Percentiles rank a stretch among this genome's conserved stretches.
Evolutionary conservation across 2,888 invertebrate species (phyloP).

Genomic region (Agrotis puta): DNA sequence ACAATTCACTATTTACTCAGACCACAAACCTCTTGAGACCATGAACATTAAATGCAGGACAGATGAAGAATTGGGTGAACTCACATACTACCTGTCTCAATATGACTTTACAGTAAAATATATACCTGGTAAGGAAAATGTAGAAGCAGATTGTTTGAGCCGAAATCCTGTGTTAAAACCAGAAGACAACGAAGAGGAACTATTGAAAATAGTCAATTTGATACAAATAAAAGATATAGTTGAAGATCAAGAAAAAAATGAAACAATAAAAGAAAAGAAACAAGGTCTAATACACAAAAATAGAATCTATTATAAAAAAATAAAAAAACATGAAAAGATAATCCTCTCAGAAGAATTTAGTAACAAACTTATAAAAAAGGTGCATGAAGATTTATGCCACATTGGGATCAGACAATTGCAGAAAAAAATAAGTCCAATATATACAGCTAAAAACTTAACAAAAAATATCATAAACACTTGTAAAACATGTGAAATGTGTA

Average conservation of each 20-base stretch:
- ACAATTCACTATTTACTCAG: neutral
- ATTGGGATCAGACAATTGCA: neutral
- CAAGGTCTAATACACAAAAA: neutral
- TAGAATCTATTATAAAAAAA: neutral
- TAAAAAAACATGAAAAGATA: neutral
- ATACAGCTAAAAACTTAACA: neutral
- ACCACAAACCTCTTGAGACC: neutral
- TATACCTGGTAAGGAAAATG: neutral
- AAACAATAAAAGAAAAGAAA: neutral
- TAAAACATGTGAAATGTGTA: neutral
- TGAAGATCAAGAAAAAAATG: neutral
- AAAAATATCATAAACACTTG: conserved; percentile 27
- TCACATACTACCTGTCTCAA: neutral
- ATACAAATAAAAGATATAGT: neutral
- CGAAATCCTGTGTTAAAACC: neutral
- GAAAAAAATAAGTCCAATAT: neutral
- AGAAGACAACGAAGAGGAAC: neutral
- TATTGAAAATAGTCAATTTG: neutral
- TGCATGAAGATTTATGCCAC: neutral
- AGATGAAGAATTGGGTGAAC: neutral
- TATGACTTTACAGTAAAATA: conserved; percentile 12
- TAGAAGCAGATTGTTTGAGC: conserved; percentile 7
- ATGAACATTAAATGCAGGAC: neutral
- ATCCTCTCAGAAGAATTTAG: neutral
- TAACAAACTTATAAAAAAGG: neutral